Evolutionary conservation across 1,140 invertebrate species (phyloP).

Genomic region (Bombus superbus): DNA sequence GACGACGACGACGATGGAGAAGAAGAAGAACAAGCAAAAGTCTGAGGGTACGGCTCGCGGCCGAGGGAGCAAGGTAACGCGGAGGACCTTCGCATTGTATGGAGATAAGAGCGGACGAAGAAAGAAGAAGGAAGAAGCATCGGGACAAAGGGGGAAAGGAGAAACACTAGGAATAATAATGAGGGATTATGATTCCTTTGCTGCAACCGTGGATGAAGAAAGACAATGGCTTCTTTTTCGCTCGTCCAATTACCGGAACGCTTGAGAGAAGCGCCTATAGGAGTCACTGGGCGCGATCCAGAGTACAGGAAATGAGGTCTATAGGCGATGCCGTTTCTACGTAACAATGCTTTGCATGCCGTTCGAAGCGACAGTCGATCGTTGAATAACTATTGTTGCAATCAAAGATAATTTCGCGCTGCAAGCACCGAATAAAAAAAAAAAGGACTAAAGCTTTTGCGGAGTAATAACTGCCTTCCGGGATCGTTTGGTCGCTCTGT

Average conservation of each 20-base stretch:
- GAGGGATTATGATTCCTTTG: constrained; percentile 56
- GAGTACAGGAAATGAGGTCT: constrained; percentile 48
- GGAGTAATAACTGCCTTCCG: constrained; percentile 4
- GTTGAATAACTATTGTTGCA: constrained; percentile 40
- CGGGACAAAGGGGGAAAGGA: constrained; percentile 25
- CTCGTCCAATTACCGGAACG: constrained; percentile 65
- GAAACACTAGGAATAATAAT: constrained; percentile 57
- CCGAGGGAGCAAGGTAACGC: constrained; percentile 32
- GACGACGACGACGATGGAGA: too few species aligned
- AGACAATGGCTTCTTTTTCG: constrained; percentile 62
- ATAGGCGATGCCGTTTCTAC: constrained; percentile 36
- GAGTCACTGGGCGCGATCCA: constrained; percentile 56
- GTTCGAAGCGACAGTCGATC: constrained; percentile 29
- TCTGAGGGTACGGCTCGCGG: constrained; percentile 29
- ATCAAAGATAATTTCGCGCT: constrained; percentile 39
- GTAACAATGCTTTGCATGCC: constrained; percentile 52
- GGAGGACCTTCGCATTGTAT: constrained; percentile 45
- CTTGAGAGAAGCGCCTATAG: constrained; percentile 54
- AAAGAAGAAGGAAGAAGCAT: constrained; percentile 18
- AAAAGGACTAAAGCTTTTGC: constrained; percentile 6
- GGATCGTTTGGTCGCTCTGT: neutral
- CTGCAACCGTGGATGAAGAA: constrained; percentile 28
- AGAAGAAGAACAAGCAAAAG: constrained; percentile 15
- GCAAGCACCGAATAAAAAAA: neutral
- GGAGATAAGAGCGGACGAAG: constrained; percentile 35